Evolutionary conservation across 2,888 invertebrate genomes (phyloP), one percentile per base, ranked within the genome.

Genomic region (Ametastegia equiseti): DNA sequence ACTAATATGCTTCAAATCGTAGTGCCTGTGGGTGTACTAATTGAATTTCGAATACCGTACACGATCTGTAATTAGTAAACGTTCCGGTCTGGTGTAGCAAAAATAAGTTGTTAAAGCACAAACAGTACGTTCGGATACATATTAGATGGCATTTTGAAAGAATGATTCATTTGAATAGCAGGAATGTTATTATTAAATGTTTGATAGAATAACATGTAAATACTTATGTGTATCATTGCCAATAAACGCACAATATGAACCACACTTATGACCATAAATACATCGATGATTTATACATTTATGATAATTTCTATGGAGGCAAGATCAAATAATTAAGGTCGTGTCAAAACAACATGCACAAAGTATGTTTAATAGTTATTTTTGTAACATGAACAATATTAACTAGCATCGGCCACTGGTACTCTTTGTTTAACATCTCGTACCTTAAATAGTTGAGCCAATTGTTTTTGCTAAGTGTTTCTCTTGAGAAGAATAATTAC

Each of bases 391-490:
- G 84, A 86, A 87, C 83, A 84, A 86, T 83, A 81, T 84, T 82
- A 87, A 87, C 86, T 86, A 88, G 86, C 84, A 84, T 87, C 86
- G 87, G 85, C 85, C 87, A 87, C 84, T 85, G 85, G 86, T 87
- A 87, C 83, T 83, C 82, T 83, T 86, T 65, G 75, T 81, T 57
- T 67, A 54, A 82, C 54, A 50, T 65, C 80, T 84, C 84, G 85
- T 85, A 84, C 84, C 84, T 86, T 86, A 88, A 88, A 88, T 88
- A 89, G 89, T 89, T 89, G 89, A 90, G 88, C 87, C 89, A 86
- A 90, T 88, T 78, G 45, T 71, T 60, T n/a, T 71, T 54, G 19
- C 75, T 54, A 19, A 36, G 4, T 54, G 36, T 75, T 75, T 75
- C 75, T 75, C 75, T 75, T 75, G 54, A n/a, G 19, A 75, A 75